Evolutionary conservation across 2,113 vertebrate genomes (phyloP).

Genomic region (Lepidothrix coronata): DNA sequence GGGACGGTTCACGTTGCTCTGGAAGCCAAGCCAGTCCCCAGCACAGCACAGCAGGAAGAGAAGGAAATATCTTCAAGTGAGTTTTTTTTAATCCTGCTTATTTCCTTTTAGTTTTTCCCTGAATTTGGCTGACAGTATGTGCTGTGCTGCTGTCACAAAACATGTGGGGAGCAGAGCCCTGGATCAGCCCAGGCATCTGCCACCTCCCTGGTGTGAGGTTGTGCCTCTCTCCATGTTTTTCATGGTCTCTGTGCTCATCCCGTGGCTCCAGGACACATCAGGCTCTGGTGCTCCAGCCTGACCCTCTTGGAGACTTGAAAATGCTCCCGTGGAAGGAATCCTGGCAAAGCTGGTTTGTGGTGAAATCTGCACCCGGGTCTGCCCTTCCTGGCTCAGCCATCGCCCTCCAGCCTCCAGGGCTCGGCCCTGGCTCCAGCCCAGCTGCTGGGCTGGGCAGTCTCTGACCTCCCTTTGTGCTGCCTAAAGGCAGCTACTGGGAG

Average conservation of each 20-base stretch:
- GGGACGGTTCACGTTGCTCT: not conserved
- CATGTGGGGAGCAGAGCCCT: not conserved
- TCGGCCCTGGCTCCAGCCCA: not conserved
- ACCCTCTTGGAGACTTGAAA: not conserved
- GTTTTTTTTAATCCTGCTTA: not conserved
- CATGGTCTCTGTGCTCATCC: fast-evolving
- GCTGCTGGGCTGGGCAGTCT: not conserved
- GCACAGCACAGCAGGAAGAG: not conserved
- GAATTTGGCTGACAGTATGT: not conserved
- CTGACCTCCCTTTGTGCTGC: not conserved
- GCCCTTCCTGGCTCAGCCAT: not conserved
- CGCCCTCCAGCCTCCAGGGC: not conserved
- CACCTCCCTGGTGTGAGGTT: fast-evolving
- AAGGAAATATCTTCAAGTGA: not conserved
- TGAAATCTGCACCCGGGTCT: not conserved
- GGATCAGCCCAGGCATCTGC: fast-evolving
- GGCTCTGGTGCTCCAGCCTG: not conserved
- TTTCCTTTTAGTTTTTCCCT: not conserved
- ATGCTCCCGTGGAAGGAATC: not conserved
- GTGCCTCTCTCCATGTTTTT: not conserved
- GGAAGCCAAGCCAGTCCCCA: not conserved
- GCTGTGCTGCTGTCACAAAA: not conserved
- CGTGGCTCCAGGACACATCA: fast-evolving
- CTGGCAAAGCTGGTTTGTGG: not conserved
- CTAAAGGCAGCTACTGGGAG: not conserved